These are phyloP conservation scores for Eolophus roseicapilla DNA, from an alignment of 2,113 vertebrate species.

Conservation along the genomic window DNA sequence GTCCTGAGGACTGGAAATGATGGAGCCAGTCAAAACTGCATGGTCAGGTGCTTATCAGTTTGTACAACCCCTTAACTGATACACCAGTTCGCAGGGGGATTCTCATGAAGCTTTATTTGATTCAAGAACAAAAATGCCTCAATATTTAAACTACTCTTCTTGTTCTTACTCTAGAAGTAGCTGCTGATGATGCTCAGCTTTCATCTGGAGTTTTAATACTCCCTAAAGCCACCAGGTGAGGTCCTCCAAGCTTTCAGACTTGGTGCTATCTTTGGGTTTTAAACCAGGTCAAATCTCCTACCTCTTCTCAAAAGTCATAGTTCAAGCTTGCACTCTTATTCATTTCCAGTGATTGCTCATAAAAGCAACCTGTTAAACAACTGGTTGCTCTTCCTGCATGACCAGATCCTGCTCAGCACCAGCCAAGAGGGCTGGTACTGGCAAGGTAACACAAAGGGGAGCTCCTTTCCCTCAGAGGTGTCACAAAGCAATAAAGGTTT, in stretches of 20 bases:
- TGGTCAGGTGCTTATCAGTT: background rate
- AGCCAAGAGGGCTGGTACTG: background rate
- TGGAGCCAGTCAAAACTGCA: background rate
- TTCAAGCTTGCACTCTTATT: background rate
- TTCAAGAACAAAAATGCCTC: background rate
- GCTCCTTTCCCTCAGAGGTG: background rate
- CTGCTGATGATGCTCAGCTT: background rate
- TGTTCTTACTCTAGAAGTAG: background rate
- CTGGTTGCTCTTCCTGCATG: background rate
- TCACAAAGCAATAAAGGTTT: background rate
- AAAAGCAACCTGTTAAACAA: background rate
- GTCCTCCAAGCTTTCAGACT: background rate
- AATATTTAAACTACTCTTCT: background rate
- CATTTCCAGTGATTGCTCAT: background rate
- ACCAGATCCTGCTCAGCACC: background rate
- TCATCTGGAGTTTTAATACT: background rate
- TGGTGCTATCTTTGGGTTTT: background rate
- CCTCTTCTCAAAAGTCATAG: background rate
- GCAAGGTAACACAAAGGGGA: background rate
- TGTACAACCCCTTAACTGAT: background rate
- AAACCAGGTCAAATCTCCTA: background rate
- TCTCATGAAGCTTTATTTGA: background rate
- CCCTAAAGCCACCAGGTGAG: rapidly evolving
- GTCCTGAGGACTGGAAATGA: rapidly evolving
- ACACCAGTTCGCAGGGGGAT: background rate